phyloP scores from a whole-genome alignment of 2,888 invertebrate species.

The Standfussiana lucernea region DNA sequence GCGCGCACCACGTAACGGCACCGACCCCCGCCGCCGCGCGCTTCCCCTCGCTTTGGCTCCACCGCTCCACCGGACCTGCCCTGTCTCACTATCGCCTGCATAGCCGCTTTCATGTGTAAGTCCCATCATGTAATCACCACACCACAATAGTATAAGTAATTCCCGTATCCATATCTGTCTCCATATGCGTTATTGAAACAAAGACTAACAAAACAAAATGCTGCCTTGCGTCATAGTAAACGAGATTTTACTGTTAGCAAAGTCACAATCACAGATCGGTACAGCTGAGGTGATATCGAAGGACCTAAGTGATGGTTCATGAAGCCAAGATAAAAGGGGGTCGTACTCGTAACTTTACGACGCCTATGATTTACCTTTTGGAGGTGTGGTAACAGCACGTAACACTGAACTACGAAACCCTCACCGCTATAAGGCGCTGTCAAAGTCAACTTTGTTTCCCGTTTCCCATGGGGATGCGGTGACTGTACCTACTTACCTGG shows the following conservation, averaged over 20 bases:
- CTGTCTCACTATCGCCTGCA: conserved; percentile 68
- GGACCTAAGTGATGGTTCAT: too few relatives aligned
- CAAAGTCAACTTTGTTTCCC: neutral
- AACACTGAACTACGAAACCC: too few relatives aligned
- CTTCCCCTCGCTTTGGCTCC: conserved; percentile 63
- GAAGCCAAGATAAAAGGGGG: neutral
- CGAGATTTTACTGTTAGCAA: neutral
- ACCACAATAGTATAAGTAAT: conserved; percentile 23
- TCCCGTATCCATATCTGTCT: neutral
- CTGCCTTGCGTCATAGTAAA: neutral
- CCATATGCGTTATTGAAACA: neutral
- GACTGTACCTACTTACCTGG: neutral
- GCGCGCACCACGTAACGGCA: conserved; percentile 87
- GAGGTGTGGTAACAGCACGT: too few relatives aligned
- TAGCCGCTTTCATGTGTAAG: conserved; percentile 37
- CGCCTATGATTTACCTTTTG: too few relatives aligned
- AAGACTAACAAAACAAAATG: neutral
- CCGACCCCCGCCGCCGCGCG: conserved; percentile 75
- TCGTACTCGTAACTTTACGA: too few relatives aligned
- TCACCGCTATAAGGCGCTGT: neutral
- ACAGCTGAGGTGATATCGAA: neutral
- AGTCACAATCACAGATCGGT: neutral
- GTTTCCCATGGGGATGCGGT: neutral
- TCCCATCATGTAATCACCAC: conserved; percentile 19
- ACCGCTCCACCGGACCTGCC: conserved; percentile 74